A percentile compares a stretch with the other conserved stretches of the same genome.
These are phyloP conservation scores for Emmelina monodactyla DNA, from an alignment of 2,888 invertebrate species.

Conservation along the genomic window DNA sequence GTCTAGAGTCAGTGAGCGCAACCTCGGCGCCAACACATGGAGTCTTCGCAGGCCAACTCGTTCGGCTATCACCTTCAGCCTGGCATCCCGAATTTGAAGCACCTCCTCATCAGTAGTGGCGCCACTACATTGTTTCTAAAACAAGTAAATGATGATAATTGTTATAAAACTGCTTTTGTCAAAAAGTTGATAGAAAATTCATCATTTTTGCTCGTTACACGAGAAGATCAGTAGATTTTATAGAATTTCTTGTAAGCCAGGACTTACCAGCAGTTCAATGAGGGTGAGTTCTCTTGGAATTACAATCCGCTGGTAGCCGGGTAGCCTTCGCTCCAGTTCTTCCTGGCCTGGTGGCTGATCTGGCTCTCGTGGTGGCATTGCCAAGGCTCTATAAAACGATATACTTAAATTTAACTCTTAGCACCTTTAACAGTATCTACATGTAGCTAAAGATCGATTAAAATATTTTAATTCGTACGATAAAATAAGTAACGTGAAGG, in stretches of 20 bases:
- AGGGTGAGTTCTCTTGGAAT: slow-evolving; percentile 65
- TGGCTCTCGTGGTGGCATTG: slow-evolving; percentile 54
- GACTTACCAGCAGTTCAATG: slow-evolving; percentile 62
- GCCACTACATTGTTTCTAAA: slow-evolving; percentile 54
- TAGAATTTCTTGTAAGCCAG: too few species aligned
- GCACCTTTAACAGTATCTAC: too few species aligned
- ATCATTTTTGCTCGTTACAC: too few species aligned
- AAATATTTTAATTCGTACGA: too few species aligned
- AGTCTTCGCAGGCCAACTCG: slow-evolving; percentile 71
- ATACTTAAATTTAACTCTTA: too few species aligned
- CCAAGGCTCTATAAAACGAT: slow-evolving; percentile 31
- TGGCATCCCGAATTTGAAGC: slow-evolving; percentile 59
- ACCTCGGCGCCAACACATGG: slow-evolving; percentile 67
- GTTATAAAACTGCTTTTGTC: too few species aligned
- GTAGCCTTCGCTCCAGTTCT: slow-evolving; percentile 50
- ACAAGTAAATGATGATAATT: slow-evolving; percentile 4
- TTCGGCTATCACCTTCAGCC: slow-evolving; percentile 71
- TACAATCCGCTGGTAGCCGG: slow-evolving; percentile 63
- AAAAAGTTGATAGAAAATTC: too few species aligned
- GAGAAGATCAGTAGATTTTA: too few species aligned
- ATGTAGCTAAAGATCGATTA: too few species aligned
- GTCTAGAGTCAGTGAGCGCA: slow-evolving; percentile 69
- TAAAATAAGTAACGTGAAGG: too few species aligned
- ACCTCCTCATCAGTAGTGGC: slow-evolving; percentile 50
- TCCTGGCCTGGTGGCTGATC: slow-evolving; percentile 53